A percentile compares a stretch with the other conserved stretches of the same genome.
Evolutionary conservation across 2,888 invertebrate species (phyloP).

Genomic region (Volucella inflata): DNA sequence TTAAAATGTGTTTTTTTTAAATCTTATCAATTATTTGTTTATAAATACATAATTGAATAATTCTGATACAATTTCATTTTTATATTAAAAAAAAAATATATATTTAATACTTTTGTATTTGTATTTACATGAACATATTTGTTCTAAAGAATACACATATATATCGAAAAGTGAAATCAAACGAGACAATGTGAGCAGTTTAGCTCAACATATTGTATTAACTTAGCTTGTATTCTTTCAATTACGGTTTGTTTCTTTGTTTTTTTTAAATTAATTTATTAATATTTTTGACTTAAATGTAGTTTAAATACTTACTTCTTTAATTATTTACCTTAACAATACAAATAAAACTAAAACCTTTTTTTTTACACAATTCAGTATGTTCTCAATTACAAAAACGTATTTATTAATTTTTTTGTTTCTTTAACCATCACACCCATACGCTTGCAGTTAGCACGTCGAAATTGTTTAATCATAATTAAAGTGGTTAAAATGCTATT

Average conservation of each 20-base stretch:
- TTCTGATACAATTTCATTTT: constrained; percentile 79
- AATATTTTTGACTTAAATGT: constrained; percentile 43
- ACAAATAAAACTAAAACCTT: constrained; percentile 28
- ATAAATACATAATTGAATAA: constrained; percentile 76
- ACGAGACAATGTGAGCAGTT: constrained; percentile 38
- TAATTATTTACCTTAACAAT: constrained; percentile 42
- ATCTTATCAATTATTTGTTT: constrained; percentile 59
- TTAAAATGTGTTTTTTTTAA: constrained; percentile 53
- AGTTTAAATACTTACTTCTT: constrained; percentile 62
- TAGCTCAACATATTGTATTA: constrained; percentile 76
- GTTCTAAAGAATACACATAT: constrained; percentile 57
- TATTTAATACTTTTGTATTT: constrained; percentile 75
- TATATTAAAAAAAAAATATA: constrained; percentile 79
- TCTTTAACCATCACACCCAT: constrained; percentile 1
- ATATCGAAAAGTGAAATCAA: constrained; percentile 48
- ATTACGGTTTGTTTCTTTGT: constrained; percentile 57
- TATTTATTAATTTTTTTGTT: constrained; percentile 33
- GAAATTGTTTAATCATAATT: no score
- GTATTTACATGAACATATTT: constrained; percentile 73
- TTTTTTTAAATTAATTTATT: constrained; percentile 35
- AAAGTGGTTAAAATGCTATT: no score
- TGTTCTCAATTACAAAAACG: constrained; percentile 38
- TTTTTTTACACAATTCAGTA: neutral
- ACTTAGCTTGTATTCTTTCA: constrained; percentile 65
- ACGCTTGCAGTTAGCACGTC: no score